Percentiles rank a stretch among this genome's conserved stretches.
Conservation (phyloP, 2,797 vertebrate species). For the Hoplostethus atlanticus region DNA sequence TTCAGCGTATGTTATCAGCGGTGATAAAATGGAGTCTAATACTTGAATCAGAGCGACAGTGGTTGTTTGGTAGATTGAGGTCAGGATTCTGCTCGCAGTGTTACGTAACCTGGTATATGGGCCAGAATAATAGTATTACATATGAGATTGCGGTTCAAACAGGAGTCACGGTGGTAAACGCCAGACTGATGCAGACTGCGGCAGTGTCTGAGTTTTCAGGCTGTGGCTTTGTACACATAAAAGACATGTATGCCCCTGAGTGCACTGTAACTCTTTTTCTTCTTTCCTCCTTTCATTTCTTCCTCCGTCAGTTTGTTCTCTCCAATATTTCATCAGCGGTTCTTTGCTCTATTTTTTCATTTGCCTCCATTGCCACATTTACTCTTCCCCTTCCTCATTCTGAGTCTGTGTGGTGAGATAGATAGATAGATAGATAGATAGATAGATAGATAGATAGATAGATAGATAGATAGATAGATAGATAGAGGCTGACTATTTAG, state of each 20-base stretch:
- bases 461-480: constrained; percentile 20
- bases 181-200: constrained; percentile 68
- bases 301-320: constrained; percentile 43
- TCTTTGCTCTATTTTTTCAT: constrained; percentile 29
- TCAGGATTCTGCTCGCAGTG: constrained; percentile 71
- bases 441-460: constrained; percentile 25
- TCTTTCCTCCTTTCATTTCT: constrained; percentile 60
- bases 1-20: neutral
- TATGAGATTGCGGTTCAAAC: constrained; percentile 72
- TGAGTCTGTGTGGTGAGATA: constrained; percentile 3
- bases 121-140: constrained; percentile 78
- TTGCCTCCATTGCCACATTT: constrained; percentile 38
- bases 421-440: constrained; percentile 12
- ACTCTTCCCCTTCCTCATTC: constrained; percentile 55
- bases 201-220: constrained; percentile 70
- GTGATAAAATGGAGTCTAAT: constrained; percentile 31
- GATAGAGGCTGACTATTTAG: constrained; percentile 1
- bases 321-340: constrained; percentile 29
- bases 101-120: constrained; percentile 76
- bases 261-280: constrained; percentile 43
- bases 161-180: constrained; percentile 61
- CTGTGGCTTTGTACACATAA: constrained; percentile 58
- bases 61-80: constrained; percentile 72
- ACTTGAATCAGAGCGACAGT: constrained; percentile 54
- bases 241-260: constrained; percentile 64